Evolutionary conservation across 92 coral and sea anemone genomes (phyloP).

Genomic region (Meandrina meandrites): DNA sequence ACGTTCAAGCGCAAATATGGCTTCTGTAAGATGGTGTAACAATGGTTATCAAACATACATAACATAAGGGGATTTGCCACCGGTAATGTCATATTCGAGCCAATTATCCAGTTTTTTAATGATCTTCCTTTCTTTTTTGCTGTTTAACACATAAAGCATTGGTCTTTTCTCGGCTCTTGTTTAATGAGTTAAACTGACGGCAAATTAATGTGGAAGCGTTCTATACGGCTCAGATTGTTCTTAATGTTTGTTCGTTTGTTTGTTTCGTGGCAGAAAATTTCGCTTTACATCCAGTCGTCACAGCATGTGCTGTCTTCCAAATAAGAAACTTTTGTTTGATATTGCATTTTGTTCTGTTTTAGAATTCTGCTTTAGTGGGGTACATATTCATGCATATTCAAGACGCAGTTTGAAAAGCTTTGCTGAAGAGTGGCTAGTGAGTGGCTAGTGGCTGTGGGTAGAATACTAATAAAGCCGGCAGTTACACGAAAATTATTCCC

Average conservation of each 20-base stretch:
- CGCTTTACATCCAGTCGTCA: not conserved
- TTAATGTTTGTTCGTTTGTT: no score
- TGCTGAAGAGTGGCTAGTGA: no score
- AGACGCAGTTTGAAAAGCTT: no score
- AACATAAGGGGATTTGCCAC: not conserved
- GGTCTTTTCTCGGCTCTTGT: not conserved
- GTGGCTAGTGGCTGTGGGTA: no score
- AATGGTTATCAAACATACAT: not conserved
- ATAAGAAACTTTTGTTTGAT: not conserved
- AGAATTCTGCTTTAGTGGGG: not conserved
- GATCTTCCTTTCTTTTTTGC: not conserved
- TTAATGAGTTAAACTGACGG: not conserved
- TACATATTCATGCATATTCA: no score
- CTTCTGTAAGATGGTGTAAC: no score
- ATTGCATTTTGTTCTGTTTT: not conserved
- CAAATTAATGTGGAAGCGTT: not conserved
- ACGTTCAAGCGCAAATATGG: no score
- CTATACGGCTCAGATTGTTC: no score
- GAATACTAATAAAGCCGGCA: no score
- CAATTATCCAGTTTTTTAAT: not conserved
- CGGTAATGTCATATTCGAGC: not conserved
- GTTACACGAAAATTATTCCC: no score
- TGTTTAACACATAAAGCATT: not conserved
- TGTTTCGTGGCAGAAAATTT: not conserved
- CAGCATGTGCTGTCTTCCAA: not conserved